Evolutionary conservation across 2,113 vertebrate genomes (phyloP).

Genomic region (Solenodon paradoxus): DNA sequence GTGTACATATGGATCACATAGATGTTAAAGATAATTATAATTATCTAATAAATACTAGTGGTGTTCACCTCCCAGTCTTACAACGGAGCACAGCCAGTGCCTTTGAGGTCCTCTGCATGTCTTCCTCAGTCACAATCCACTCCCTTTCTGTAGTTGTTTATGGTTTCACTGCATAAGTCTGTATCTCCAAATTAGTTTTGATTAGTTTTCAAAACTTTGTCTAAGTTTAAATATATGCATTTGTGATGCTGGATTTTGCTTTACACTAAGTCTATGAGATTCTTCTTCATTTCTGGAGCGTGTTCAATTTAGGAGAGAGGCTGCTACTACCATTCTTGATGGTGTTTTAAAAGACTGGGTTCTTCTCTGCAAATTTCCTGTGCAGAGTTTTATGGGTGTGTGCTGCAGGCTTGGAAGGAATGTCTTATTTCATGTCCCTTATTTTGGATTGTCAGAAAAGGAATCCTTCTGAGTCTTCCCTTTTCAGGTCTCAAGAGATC

Average conservation of each 20-base stretch:
- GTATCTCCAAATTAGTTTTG: neutral
- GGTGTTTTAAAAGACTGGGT: neutral
- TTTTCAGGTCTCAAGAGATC: neutral
- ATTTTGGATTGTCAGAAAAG: neutral
- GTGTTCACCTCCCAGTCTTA: neutral
- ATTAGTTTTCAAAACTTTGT: neutral
- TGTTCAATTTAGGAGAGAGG: neutral
- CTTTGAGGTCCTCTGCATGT: no score
- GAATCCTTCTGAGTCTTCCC: neutral
- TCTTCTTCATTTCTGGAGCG: neutral
- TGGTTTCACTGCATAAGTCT: neutral
- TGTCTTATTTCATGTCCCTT: neutral
- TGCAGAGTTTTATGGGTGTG: neutral
- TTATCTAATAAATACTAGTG: neutral
- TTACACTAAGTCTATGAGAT: neutral
- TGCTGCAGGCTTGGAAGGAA: neutral
- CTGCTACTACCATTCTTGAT: neutral
- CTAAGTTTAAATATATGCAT: neutral
- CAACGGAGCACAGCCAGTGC: neutral
- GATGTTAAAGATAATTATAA: neutral
- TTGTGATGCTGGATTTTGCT: neutral
- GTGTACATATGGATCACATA: no score
- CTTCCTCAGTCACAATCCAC: neutral
- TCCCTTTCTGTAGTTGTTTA: neutral
- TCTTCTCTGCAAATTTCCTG: neutral